Conservation (phyloP, 1,140 invertebrate species). For the Oryctes rhinoceros region DNA sequence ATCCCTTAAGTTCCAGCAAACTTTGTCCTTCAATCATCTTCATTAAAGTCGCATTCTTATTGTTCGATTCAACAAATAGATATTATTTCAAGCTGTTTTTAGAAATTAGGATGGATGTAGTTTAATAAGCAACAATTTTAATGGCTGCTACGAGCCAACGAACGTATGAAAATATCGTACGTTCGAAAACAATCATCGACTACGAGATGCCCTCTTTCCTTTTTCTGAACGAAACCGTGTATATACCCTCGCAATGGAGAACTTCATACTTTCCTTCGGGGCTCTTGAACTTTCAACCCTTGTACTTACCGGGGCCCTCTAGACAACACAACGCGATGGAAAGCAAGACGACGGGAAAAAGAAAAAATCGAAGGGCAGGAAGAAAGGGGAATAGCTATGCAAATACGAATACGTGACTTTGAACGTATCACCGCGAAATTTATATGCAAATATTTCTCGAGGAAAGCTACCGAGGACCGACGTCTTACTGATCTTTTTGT, state of each 20-base stretch:
- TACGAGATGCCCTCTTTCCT: too few relatives aligned
- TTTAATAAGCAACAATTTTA: too few relatives aligned
- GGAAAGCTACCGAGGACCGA: background rate
- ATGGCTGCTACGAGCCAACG: too few relatives aligned
- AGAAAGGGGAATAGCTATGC: background rate
- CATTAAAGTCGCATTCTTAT: too few relatives aligned
- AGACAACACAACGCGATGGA: background rate
- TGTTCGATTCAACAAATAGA: too few relatives aligned
- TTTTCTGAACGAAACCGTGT: background rate
- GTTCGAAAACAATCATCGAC: too few relatives aligned
- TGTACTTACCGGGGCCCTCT: background rate
- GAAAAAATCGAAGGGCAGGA: background rate
- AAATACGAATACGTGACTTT: conserved; percentile 28
- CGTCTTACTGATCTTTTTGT: conserved; percentile 6
- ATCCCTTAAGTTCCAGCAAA: too few relatives aligned
- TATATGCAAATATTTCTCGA: conserved; percentile 36
- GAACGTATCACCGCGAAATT: conserved; percentile 27
- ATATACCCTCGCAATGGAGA: background rate
- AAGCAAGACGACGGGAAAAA: background rate
- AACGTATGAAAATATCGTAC: too few relatives aligned
- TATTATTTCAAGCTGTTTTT: too few relatives aligned
- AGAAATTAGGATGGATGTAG: too few relatives aligned
- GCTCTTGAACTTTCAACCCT: background rate
- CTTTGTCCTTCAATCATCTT: too few relatives aligned
- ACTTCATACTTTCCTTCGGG: background rate